Evolutionary conservation across 2,797 vertebrate species (phyloP).

Genomic region (Aeoliscus strigatus): DNA sequence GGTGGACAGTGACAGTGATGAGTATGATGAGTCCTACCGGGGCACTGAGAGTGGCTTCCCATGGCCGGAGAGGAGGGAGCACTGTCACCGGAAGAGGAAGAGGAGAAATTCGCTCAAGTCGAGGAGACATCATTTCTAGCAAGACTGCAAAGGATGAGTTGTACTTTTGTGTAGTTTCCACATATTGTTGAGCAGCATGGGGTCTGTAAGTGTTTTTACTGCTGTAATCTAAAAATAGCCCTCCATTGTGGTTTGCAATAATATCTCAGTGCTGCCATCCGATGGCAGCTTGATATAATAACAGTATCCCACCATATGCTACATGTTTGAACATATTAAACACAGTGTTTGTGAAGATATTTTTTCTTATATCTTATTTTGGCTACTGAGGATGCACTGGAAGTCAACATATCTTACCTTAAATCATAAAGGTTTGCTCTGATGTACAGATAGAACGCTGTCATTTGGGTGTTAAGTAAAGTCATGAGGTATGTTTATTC

Average conservation of each 20-base stretch:
- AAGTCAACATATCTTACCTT: slow-evolving; percentile 13
- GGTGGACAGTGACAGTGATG: slow-evolving; percentile 88
- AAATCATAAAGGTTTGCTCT: slow-evolving; percentile 11
- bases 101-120: slow-evolving; percentile 84
- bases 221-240: slow-evolving; percentile 18
- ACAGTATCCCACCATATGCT: slow-evolving; percentile 5
- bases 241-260: slow-evolving; percentile 18
- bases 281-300: slow-evolving; percentile 33
- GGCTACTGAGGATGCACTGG: slow-evolving; percentile 2
- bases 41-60: slow-evolving; percentile 74
- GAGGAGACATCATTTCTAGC: slow-evolving; percentile 70
- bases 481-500: slow-evolving; percentile 46
- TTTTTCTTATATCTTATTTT: slow-evolving; percentile 11
- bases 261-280: slow-evolving; percentile 46
- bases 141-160: slow-evolving; percentile 10
- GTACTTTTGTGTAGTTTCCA: slow-evolving; percentile 22
- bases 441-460: slow-evolving; percentile 32
- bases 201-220: slow-evolving; percentile 11
- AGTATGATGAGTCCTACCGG: slow-evolving; percentile 79
- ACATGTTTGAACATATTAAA: neutral
- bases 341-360: slow-evolving; percentile 5
- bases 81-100: slow-evolving; percentile 88
- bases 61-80: slow-evolving; percentile 87
- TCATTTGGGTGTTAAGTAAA: slow-evolving; percentile 37
- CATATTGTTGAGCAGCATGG: neutral